These are phyloP conservation scores for Rhea americana DNA, from an alignment of 2,113 vertebrate genomes.

Conservation along the genomic window DNA sequence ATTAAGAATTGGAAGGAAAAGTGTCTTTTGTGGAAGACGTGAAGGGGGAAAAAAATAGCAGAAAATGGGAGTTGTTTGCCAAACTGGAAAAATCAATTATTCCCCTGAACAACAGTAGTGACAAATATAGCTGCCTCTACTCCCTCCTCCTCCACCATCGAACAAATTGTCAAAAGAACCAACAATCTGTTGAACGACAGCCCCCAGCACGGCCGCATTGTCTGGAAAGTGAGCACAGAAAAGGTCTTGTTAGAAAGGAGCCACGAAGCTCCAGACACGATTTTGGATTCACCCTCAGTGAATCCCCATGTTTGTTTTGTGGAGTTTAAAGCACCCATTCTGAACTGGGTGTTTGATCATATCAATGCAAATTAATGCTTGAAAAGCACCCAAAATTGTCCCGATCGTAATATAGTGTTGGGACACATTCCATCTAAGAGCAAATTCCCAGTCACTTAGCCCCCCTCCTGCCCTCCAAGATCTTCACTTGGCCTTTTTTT, in stretches of 20 bases:
- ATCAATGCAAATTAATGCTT: slow-evolving; percentile 56
- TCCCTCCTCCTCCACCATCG: slow-evolving; percentile 64
- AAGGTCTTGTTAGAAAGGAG: slow-evolving; percentile 50
- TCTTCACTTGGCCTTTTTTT: neutral
- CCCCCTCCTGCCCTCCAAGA: neutral
- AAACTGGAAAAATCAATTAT: slow-evolving; percentile 71
- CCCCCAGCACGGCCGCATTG: slow-evolving; percentile 19
- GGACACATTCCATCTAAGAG: neutral
- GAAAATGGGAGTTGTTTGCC: slow-evolving; percentile 52
- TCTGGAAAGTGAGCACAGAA: slow-evolving; percentile 54
- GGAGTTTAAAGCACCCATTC: slow-evolving; percentile 59
- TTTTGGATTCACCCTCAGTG: slow-evolving; percentile 34
- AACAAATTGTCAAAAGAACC: slow-evolving; percentile 71
- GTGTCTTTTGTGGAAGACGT: slow-evolving; percentile 17
- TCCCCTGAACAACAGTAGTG: slow-evolving; percentile 58
- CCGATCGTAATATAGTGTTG: slow-evolving; percentile 18
- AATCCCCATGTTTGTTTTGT: slow-evolving; percentile 15
- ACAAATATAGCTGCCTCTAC: slow-evolving; percentile 66
- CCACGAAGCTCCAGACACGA: slow-evolving; percentile 34
- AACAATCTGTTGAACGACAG: slow-evolving; percentile 68
- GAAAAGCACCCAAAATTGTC: slow-evolving; percentile 62
- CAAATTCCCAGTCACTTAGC: slow-evolving; percentile 43
- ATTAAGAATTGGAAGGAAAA: slow-evolving; percentile 27
- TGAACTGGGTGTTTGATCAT: slow-evolving; percentile 40
- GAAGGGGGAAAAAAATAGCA: neutral